These are phyloP conservation scores for Mactromeris polynyma DNA, from an alignment of 2,888 invertebrate species.

Conservation along the genomic window DNA sequence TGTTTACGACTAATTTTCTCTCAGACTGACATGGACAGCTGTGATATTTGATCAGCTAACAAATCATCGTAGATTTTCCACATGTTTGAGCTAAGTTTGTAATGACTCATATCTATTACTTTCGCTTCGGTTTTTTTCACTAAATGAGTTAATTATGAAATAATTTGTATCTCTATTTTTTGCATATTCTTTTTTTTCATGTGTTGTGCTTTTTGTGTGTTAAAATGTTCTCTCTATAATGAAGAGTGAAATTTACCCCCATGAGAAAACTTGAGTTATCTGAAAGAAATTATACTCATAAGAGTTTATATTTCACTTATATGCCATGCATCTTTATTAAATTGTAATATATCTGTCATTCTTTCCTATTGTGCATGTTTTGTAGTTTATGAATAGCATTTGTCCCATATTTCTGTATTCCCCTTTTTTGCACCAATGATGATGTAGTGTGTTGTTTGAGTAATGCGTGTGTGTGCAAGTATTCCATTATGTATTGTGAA, in stretches of 20 bases:
- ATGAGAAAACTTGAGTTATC: not conserved
- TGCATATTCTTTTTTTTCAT: conserved; percentile 8
- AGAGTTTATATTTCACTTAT: not conserved
- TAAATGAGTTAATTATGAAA: conserved; percentile 24
- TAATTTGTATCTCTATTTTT: conserved; percentile 21
- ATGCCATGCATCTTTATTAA: conserved; percentile 3
- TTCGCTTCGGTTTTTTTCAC: not conserved
- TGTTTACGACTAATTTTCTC: conserved; percentile 46
- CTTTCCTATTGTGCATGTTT: not conserved
- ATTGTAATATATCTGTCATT: conserved; percentile 10
- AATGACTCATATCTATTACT: conserved; percentile 28
- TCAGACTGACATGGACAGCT: conserved; percentile 48
- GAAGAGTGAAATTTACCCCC: not conserved
- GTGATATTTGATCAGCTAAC: conserved; percentile 19
- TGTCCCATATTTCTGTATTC: not conserved
- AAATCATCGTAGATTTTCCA: not conserved
- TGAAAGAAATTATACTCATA: not conserved
- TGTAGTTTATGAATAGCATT: not conserved
- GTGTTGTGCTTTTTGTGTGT: conserved; percentile 3
- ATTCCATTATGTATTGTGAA: not conserved
- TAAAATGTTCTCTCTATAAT: not conserved
- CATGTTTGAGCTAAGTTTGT: conserved; percentile 27
- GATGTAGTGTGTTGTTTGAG: not conserved
- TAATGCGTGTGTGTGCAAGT: not conserved
- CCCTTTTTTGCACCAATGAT: not conserved